Evolutionary conservation across 2,797 vertebrate genomes (phyloP).

Genomic region (Brachyrhaphis roseni): DNA sequence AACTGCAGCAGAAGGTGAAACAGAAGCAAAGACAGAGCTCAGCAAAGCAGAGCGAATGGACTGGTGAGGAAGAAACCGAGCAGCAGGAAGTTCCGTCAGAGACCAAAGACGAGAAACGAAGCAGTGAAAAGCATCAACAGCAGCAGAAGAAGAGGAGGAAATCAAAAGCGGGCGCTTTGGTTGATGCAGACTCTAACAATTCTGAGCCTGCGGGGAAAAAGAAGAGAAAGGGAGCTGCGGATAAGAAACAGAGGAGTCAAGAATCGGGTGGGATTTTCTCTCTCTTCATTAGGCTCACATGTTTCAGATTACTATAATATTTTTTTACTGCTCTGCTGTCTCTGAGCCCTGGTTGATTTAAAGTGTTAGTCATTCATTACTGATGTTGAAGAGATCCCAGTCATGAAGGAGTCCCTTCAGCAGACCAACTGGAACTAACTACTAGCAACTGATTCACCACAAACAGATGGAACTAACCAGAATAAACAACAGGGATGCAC

Average conservation of each 20-base stretch:
- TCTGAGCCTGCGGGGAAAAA: conserved; percentile 28
- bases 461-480: not conserved
- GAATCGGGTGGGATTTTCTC: conserved; percentile 43
- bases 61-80: conserved; percentile 6
- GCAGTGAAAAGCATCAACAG: fast-evolving
- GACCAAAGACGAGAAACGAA: conserved; percentile 17
- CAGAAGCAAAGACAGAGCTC: conserved; percentile 76
- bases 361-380: not conserved
- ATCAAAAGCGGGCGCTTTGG: conserved; percentile 6
- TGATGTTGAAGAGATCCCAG: not conserved
- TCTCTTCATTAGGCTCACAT: not conserved
- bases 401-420: not conserved
- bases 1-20: conserved; percentile 84
- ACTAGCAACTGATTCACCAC: not conserved
- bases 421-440: not conserved
- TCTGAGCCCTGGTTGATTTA: not conserved
- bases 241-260: conserved; percentile 23
- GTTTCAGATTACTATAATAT: not conserved
- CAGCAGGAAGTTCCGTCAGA: conserved; percentile 20
- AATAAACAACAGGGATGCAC: not conserved
- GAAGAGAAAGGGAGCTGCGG: conserved; percentile 18
- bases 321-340: not conserved
- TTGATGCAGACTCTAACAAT: conserved; percentile 1
- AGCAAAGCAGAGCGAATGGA: conserved; percentile 6
- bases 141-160: conserved; percentile 50